Base-by-base conservation (phyloP, 2,888 invertebrate genomes). In the Ectemnius lituratus region DNA sequence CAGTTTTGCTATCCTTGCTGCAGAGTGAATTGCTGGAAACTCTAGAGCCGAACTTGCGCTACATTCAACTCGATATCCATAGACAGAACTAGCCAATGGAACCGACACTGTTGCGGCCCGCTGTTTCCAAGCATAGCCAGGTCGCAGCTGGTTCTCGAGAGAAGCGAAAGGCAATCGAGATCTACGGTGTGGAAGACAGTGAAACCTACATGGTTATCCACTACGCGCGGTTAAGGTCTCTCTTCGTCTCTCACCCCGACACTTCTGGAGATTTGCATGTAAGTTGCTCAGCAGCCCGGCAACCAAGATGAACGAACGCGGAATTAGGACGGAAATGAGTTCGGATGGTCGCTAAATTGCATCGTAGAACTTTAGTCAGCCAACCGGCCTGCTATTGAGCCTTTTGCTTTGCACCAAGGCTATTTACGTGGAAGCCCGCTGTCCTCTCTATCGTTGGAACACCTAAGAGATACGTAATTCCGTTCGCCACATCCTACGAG, bases 261-360 rank as follows among this genome's bases (percentile, higher is more conserved):
- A 52, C 52, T 16, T 16, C 16, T 1, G 52, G 16, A 16, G 4
- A 52, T 52, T 52, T 52, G 52, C 52, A 52, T 52, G 52, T 52
- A 52, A 52, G n/a, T 52, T 52, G n/a, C 52, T 14, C 37, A 11
- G 8, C 37, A 11, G 37, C 37, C 8, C 52, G n/a, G 52, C 52
- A 13, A 52, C 14, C 52, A 52, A 52, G 52, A 52, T 16, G 52
- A 52, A 52, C 52, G 52, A 52, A 52, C 52, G 16, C 16, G 52
- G 52, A 52, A 52, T 52, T 52, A 52, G 52, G 52, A 52, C 52
- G 52, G 52, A 52, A 52, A 52, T 52, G 52, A 52, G 52, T 52
- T 52, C 52, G 52, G 52, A 52, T 52, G 52, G 52, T 52, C 52
- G 52, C 52, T 52, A 52, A 52, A 52, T 52, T 52, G 16, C 52